Conservation (phyloP, 2,797 vertebrate genomes). For the Stomatorhinus walkeri region DNA sequence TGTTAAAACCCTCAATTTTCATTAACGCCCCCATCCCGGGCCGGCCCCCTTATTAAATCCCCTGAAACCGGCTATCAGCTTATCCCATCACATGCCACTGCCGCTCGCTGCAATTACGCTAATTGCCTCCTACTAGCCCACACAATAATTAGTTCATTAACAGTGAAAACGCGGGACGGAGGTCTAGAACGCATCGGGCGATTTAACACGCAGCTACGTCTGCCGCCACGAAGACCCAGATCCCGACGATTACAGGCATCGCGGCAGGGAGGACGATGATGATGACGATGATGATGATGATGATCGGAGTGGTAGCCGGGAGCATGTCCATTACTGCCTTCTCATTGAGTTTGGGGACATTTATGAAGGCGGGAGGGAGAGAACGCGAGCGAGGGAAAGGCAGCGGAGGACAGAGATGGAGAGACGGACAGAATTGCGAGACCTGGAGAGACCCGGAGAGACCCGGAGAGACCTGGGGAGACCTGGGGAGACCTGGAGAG, state of each 20-base stretch:
- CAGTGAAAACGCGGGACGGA: conserved; percentile 69
- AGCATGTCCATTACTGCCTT: background rate
- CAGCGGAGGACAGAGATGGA: background rate
- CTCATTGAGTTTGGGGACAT: background rate
- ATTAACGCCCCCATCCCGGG: conserved; percentile 22
- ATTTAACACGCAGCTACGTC: conserved; percentile 48
- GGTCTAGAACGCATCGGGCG: conserved; percentile 61
- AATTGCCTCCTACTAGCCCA: conserved; percentile 66
- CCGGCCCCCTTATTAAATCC: conserved; percentile 36
- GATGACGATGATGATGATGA: conserved; percentile 3
- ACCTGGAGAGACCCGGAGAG: background rate
- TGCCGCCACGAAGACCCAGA: background rate
- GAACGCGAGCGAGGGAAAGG: background rate
- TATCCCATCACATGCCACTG: conserved; percentile 50
- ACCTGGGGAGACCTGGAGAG: background rate
- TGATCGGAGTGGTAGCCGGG: background rate
- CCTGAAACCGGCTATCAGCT: conserved; percentile 36
- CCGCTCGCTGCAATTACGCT: conserved; percentile 67
- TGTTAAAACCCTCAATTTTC: conserved; percentile 24
- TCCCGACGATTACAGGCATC: conserved; percentile 24
- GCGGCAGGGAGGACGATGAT: conserved; percentile 4
- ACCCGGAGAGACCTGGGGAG: background rate
- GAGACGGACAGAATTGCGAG: background rate
- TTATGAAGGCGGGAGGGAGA: background rate
- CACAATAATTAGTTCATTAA: conserved; percentile 72